Base-by-base conservation (phyloP, 2,888 invertebrate genomes). In the Coelogynopora nodosa region DNA sequence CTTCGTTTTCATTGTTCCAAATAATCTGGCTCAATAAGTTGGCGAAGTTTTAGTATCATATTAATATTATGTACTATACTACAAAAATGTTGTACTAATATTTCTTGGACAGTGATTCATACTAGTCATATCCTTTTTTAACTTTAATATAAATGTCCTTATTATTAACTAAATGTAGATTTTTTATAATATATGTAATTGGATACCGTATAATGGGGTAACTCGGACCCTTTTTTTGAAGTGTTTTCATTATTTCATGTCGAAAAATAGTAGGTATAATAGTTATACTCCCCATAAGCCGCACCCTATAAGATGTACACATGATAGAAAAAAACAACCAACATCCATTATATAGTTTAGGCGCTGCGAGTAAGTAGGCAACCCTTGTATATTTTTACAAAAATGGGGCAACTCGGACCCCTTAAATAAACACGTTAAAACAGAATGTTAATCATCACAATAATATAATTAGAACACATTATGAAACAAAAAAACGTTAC, bases 181-280 rank as follows among this genome's bases (percentile, higher is more conserved):
- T n/a, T n/a, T n/a, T n/a, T n/a, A 49, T 49, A 49, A 49, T 49
- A 23, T 23, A 74, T 23, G 74, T 26, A 74, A 5, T 74, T 23
- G 23, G 5, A 74, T 23, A 23, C 18, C 27, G 74, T 74, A 74
- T 5, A 74, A 74, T 74, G 74, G 74, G 74, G 74, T 74, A 23
- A 74, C 74, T 74, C 74, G 74, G 74, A 74, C 74, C 74, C 74
- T 74, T 74, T 26, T 74, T 74, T 74, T 74, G 74, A 74, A 74
- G 74, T 74, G 74, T 74, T 74, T 74, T 74, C 74, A 74, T 74
- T 74, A 74, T 74, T 74, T 74, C 74, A 74, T 74, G 74, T 74
- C 74, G 74, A 74, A 74, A 74, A 74, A 74, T 74, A 74, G 74
- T 13, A 74, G 5, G 74, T 74, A 74, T 74, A 74, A 49, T 49